Evolutionary conservation across 2,797 vertebrate genomes (phyloP), one percentile per base, ranked within the genome.

Genomic region (Trematomus bernacchii): DNA sequence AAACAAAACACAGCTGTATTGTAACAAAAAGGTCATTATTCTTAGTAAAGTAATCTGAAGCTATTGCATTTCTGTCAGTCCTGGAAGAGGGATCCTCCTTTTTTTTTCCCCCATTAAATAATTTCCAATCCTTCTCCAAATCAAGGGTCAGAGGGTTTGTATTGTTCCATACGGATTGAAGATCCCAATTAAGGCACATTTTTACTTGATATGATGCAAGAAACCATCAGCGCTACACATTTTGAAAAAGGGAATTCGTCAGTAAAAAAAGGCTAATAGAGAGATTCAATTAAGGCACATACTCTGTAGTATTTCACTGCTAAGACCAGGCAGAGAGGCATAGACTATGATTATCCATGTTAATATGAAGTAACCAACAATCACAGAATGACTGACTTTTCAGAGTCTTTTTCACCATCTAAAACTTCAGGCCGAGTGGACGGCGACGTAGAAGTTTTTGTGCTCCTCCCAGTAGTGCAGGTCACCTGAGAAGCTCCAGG

Each of bases 391-490:
- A 64, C 18, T 12, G 21, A 68, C 8, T 64, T 62, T n/a, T 10
- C 27, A 58, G 30, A 47, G 27, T 61, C 8, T 51, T 66, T 61
- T 66, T 21, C 10, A 21, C 30, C 16, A 51, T 64, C 48, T 57
- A 4, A 21, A 14, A 40, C 21, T 13, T 94, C 76, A 96, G 11
- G 94, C 90, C 0, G 93, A 94, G 89, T 96, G 96, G 70, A 92
- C 88, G 14, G 95, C 95, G 43, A 96, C 87, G 48, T 79, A 90
- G 59, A 95, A 44, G 65, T 89, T 93, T 18, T 93, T 94, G 55
- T 92, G 89, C 59, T 92, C 79, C 70, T 92, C 90, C 94, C 93
- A 95, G 91, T 93, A 95, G 82, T 95, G 94, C 8, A 94, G 90
- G 58, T 95, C 92, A 0, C 93, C 91, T 0, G 23, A 16, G 79